A percentile compares a stretch with the other conserved stretches of the same genome.
Conservation (phyloP, 2,888 invertebrate species). For the Drosophila pseudotalamancana region DNA sequence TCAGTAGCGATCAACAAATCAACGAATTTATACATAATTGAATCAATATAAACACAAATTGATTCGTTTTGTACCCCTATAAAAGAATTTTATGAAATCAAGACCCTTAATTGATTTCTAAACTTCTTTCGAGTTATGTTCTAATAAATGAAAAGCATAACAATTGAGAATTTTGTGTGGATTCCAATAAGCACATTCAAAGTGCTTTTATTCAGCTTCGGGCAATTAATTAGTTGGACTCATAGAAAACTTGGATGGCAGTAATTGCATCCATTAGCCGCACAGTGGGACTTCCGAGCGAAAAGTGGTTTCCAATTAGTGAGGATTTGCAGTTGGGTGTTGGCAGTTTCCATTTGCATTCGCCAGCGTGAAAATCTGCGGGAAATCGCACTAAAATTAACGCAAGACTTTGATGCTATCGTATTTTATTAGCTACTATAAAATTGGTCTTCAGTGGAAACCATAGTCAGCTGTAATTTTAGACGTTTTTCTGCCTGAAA, state of each 20-base stretch:
- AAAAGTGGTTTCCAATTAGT: constrained; percentile 74
- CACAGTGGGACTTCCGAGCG: constrained; percentile 77
- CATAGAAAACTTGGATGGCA: constrained; percentile 50
- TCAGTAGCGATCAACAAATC: not conserved
- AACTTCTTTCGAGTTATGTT: constrained; percentile 12
- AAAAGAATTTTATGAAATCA: constrained; percentile 5
- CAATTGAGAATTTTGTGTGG: constrained; percentile 7
- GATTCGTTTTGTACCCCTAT: constrained; percentile 9
- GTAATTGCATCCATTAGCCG: constrained; percentile 80
- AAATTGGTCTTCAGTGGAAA: constrained; percentile 37
- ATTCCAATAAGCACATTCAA: constrained; percentile 13
- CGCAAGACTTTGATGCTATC: constrained; percentile 21
- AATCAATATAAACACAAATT: not conserved
- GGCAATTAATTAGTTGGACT: constrained; percentile 67
- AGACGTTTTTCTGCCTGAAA: constrained; percentile 24
- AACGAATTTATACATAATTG: constrained; percentile 5
- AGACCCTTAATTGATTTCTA: constrained; percentile 10
- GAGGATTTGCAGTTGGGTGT: constrained; percentile 9
- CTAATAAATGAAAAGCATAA: not conserved
- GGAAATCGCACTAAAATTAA: constrained; percentile 32
- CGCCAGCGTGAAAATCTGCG: constrained; percentile 6
- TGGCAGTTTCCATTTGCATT: constrained; percentile 59
- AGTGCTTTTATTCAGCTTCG: constrained; percentile 21
- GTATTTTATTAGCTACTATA: constrained; percentile 40
- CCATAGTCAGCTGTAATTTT: constrained; percentile 43